phyloP scores from a whole-genome alignment of 2,888 invertebrate species.

The Heterodera filipjevi region DNA sequence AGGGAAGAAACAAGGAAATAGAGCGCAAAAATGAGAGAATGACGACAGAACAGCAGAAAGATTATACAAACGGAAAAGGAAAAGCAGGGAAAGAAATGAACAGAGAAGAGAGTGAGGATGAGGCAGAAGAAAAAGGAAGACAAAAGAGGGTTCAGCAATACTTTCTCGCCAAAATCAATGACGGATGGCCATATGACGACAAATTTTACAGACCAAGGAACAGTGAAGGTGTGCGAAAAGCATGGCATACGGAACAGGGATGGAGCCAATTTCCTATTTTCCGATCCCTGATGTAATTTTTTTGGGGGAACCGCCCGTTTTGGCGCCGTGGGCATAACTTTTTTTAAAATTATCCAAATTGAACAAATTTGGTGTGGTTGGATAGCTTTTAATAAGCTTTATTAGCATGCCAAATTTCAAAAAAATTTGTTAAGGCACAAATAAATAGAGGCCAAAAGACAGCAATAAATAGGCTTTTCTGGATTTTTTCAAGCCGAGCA shows the following conservation, averaged over 20 bases:
- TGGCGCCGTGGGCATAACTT: no score
- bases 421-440: no score
- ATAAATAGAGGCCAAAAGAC: no score
- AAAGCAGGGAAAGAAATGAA: not conserved
- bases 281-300: no score
- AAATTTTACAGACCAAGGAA: constrained; percentile 51
- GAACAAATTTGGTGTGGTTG: no score
- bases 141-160: constrained; percentile 43
- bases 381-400: no score
- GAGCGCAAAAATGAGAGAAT: constrained; percentile 32
- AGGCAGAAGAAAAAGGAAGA: not conserved
- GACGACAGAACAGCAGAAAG: constrained; percentile 35
- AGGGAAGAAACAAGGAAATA: constrained; percentile 7
- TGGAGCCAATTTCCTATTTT: no score
- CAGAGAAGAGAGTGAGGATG: not conserved
- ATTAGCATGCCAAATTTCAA: no score
- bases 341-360: no score
- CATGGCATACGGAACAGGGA: not conserved
- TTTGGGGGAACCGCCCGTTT: no score
- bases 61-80: constrained; percentile 10
- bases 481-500: no score
- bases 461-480: no score
- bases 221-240: constrained; percentile 4
- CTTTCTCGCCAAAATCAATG: constrained; percentile 57
- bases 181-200: constrained; percentile 64